Conservation (phyloP, 2,113 vertebrate species). For the Neopipo cinnamomea region DNA sequence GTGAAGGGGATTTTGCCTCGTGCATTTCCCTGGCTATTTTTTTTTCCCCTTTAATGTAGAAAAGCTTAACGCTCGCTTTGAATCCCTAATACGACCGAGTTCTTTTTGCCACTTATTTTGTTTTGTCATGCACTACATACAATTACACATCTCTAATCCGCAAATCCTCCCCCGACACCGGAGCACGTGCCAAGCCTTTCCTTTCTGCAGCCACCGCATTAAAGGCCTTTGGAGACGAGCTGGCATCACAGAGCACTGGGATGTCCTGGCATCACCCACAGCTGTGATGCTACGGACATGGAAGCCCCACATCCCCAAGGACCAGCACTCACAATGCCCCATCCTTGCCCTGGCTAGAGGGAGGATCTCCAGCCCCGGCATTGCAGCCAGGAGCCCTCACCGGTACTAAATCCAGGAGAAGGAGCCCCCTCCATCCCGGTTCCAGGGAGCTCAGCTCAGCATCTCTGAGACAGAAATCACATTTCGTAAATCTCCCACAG, state of each 20-base stretch:
- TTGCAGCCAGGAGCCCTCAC: not conserved
- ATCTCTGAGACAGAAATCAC: constrained; percentile 4
- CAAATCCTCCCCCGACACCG: constrained; percentile 63
- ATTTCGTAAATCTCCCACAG: constrained; percentile 24
- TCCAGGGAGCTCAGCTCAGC: constrained; percentile 45
- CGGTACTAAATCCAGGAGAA: not conserved
- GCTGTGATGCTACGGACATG: fast-evolving
- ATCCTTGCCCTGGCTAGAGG: no score
- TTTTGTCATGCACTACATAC: constrained; percentile 67
- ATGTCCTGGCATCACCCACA: not conserved
- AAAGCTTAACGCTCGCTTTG: constrained; percentile 37
- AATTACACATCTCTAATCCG: constrained; percentile 65
- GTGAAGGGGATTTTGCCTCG: not conserved
- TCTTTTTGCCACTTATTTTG: constrained; percentile 65
- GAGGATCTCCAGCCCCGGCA: not conserved
- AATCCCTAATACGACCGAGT: constrained; percentile 54
- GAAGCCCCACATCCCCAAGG: not conserved
- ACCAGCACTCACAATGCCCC: fast-evolving
- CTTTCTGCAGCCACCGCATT: not conserved
- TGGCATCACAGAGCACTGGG: not conserved
- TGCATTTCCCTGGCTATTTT: not conserved
- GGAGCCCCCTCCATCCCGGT: not conserved
- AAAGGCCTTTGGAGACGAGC: not conserved
- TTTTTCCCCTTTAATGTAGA: not conserved
- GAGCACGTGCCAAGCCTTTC: constrained; percentile 46